Base-by-base conservation (phyloP, 2,888 invertebrate genomes). In the Gibbula magus region DNA sequence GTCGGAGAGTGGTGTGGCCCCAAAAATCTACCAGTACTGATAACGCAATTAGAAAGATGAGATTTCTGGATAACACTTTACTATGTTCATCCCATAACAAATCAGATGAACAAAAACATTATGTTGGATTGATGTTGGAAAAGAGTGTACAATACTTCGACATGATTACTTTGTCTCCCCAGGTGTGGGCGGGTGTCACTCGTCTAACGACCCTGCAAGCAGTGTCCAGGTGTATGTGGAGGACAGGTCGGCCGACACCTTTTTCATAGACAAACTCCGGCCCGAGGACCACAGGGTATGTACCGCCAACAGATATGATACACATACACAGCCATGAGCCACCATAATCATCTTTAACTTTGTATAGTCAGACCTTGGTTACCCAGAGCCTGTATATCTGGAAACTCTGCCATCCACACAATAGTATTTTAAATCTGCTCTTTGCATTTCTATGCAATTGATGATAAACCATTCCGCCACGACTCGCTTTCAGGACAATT, bases 171-270 rank as follows among this genome's bases (percentile, higher is more conserved):
- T 54, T 54, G 18, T 18, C 5, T n/a, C 54, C 22, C 20, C 77
- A 84, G 89, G 89, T 20, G 83, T 87, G 74, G 87, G 86, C 18
- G 73, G 77, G 1, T 89, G 89, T 75, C 81, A 86, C 70, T 81
- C 81, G 8, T 66, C 83, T 7, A 83, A 78, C 25, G 67, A 81
- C 16, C 74, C 81, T 0, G 86, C 86, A 22, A 83, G 86, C 1
- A 79, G 83, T 29, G 89, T 91, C n/a, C 82, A 88, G 25, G 86
- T 90, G 67, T 90, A 88, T 78, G 70, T 89, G 25, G 89, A 90
- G 78, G 89, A 90, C 84, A 85, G 85, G 29, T 82, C 81, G 53
- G 87, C 81, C 16, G 87, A 90, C 54, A 89, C 88, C 5, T 74
- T 85, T 51, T 85, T 89, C 29, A 78, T 90, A 13, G 83, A 85